Evolutionary conservation across 2,888 invertebrate species (phyloP).

Genomic region (Schizotus pectinicornis): DNA sequence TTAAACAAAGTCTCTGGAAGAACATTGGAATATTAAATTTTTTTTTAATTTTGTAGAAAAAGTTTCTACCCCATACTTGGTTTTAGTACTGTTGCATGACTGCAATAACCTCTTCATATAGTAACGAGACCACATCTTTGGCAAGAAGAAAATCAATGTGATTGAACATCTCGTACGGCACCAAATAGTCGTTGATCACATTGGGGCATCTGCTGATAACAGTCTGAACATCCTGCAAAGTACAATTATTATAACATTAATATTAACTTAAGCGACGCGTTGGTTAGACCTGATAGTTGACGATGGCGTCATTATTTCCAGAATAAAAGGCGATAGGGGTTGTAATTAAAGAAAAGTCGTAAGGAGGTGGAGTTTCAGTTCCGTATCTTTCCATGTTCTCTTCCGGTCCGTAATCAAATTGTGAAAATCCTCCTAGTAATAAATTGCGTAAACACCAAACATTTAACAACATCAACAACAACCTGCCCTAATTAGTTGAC

Average conservation of each 20-base stretch:
- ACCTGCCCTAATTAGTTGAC: conserved; percentile 9
- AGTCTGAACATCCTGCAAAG: background rate
- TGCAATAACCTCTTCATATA: background rate
- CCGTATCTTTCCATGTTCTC: background rate
- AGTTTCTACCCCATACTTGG: no score
- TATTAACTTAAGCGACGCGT: background rate
- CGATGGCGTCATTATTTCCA: background rate
- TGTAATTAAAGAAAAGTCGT: background rate
- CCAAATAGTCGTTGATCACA: conserved; percentile 25
- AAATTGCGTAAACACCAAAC: background rate
- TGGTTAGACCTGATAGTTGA: background rate
- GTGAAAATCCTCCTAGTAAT: background rate
- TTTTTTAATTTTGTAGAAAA: background rate
- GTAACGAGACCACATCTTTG: conserved; percentile 22
- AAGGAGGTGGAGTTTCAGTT: background rate
- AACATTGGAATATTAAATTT: no score
- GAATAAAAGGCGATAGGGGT: background rate
- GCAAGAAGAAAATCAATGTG: conserved; percentile 42
- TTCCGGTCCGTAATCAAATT: background rate
- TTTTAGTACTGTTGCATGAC: no score
- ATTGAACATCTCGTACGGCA: conserved; percentile 34
- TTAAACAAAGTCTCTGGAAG: background rate
- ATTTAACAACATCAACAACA: no score
- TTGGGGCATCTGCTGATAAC: conserved; percentile 53
- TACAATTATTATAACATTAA: no score